Conservation (phyloP, 1,140 invertebrate genomes). For the Aphaenogaster rudis region DNA sequence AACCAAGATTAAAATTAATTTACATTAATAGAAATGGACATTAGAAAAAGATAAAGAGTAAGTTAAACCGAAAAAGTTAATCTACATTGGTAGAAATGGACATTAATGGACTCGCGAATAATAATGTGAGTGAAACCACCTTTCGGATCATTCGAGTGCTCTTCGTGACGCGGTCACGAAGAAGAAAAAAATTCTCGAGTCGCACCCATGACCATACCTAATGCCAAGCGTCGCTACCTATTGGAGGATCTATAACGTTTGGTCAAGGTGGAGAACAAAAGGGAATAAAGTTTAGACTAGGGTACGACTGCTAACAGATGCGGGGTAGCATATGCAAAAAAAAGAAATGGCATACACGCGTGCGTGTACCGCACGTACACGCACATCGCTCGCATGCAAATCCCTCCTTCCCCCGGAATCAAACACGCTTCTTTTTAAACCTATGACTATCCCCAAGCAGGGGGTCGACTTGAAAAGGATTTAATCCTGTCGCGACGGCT, state of each 20-base stretch:
- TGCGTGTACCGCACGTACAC: constrained; percentile 32
- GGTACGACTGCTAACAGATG: constrained; percentile 68
- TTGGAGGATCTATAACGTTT: constrained; percentile 19
- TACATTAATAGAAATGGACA: too few species aligned
- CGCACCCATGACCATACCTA: constrained; percentile 61
- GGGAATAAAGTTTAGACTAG: constrained; percentile 58
- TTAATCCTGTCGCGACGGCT: not conserved
- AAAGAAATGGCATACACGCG: constrained; percentile 23
- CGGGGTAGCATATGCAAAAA: constrained; percentile 56
- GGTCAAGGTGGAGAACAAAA: constrained; percentile 64
- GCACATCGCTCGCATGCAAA: constrained; percentile 14
- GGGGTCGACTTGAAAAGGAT: not conserved
- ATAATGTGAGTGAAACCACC: not conserved
- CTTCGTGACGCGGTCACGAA: not conserved
- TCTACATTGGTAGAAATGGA: too few species aligned
- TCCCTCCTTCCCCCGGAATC: not conserved
- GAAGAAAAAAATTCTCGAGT: constrained; percentile 10
- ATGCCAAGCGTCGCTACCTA: constrained; percentile 29
- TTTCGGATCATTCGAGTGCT: not conserved
- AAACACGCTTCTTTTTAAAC: constrained; percentile 29
- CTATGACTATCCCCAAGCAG: too few species aligned
- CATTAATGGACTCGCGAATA: not conserved
- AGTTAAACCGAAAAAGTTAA: too few species aligned
- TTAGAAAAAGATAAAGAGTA: too few species aligned
- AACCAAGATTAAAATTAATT: too few species aligned